Evolutionary conservation across 2,888 invertebrate genomes (phyloP).

Genomic region (Acanthococcus lagerstroemiae): DNA sequence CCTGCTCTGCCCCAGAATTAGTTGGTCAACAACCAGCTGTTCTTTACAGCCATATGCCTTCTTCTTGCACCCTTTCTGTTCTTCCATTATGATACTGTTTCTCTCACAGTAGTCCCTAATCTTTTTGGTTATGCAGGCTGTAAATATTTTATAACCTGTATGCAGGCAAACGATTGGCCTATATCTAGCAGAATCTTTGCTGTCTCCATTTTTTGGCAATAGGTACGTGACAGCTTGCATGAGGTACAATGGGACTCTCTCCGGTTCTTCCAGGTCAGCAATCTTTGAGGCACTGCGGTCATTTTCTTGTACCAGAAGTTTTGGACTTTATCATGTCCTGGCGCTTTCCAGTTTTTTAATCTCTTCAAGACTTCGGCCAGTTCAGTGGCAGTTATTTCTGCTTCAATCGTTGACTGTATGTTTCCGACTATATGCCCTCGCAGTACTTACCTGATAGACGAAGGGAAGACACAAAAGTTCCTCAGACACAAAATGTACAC

Average conservation of each 20-base stretch:
- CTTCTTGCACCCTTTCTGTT: not conserved
- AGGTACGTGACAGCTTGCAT: slow-evolving; percentile 20
- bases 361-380: not conserved
- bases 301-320: slow-evolving; percentile 31
- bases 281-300: not conserved
- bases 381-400: not conserved
- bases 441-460: no score
- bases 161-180: slow-evolving; percentile 28
- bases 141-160: not conserved
- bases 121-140: not conserved
- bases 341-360: slow-evolving; percentile 30
- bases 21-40: not conserved
- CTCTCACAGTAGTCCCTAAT: not conserved
- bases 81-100: not conserved
- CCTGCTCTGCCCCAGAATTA: slow-evolving; percentile 12
- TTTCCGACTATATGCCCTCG: no score
- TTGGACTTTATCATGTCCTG: slow-evolving; percentile 24
- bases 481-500: no score
- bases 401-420: not conserved
- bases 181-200: slow-evolving; percentile 23
- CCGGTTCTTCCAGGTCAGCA: not conserved
- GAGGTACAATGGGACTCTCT: slow-evolving; percentile 10
- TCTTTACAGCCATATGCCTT: not conserved
- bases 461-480: no score
- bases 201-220: slow-evolving; percentile 6